These are phyloP conservation scores for Pelobates fuscus DNA, from an alignment of 2,113 vertebrate species.

Conservation along the genomic window DNA sequence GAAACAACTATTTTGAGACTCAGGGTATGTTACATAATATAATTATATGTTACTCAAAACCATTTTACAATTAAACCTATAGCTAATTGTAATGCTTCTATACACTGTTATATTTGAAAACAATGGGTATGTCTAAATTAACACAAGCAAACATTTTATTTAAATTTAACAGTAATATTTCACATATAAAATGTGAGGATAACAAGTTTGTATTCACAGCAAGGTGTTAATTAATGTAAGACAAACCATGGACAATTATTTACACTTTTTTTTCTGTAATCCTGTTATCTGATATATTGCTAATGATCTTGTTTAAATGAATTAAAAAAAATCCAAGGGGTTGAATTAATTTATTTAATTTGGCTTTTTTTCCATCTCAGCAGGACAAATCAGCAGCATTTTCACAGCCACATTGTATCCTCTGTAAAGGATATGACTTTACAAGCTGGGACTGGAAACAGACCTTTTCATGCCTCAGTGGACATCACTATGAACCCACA, in stretches of 20 bases:
- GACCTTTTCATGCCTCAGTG: conserved; percentile 72
- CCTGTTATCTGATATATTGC: conserved; percentile 76
- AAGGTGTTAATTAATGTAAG: conserved; percentile 93
- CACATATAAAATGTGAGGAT: conserved; percentile 72
- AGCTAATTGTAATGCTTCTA: neutral
- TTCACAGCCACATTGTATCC: conserved; percentile 65
- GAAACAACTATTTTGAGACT: no score
- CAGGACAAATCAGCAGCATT: conserved; percentile 72
- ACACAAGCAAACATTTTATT: conserved; percentile 63
- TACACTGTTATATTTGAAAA: conserved; percentile 53
- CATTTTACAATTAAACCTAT: no score
- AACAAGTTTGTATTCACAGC: conserved; percentile 74
- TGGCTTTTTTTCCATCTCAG: conserved; percentile 75
- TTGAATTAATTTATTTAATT: conserved; percentile 83
- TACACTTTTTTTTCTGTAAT: conserved; percentile 70
- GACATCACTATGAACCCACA: conserved; percentile 71
- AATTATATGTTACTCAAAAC: no score
- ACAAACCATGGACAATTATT: conserved; percentile 79
- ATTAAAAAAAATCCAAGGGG: conserved; percentile 53
- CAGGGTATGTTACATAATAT: no score
- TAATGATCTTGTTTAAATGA: conserved; percentile 64
- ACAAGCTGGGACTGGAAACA: conserved; percentile 55
- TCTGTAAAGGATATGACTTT: conserved; percentile 58
- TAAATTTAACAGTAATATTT: conserved; percentile 76
- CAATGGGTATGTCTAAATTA: conserved; percentile 64